phyloP scores from a whole-genome alignment of 2,888 invertebrate genomes.

The Osmoderma eremita region DNA sequence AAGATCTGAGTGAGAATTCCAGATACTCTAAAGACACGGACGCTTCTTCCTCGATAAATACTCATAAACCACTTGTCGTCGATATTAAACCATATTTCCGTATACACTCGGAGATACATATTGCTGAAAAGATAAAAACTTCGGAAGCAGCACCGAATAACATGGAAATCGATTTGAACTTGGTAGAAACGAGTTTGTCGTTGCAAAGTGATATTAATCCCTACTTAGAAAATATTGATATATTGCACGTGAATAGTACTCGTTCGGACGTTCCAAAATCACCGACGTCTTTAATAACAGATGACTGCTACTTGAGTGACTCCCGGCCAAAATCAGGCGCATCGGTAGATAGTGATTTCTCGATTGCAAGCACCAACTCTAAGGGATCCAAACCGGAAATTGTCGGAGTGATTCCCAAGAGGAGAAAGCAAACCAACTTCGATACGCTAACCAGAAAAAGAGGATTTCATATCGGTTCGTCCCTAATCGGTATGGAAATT shows the following conservation, averaged over 20 bases:
- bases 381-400: slow-evolving; percentile 53
- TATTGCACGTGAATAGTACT: neutral
- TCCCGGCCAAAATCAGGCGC: slow-evolving; percentile 21
- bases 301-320: slow-evolving; percentile 5
- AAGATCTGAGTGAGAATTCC: neutral
- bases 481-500: slow-evolving; percentile 47
- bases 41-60: neutral
- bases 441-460: slow-evolving; percentile 54
- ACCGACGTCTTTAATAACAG: neutral
- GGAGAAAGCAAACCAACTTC: slow-evolving; percentile 47
- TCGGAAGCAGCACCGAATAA: neutral
- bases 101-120: neutral
- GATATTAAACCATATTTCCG: slow-evolving; percentile 7
- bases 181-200: slow-evolving; percentile 16
- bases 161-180: neutral
- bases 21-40: neutral
- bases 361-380: slow-evolving; percentile 46
- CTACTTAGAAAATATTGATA: slow-evolving; percentile 9
- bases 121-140: neutral
- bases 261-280: neutral
- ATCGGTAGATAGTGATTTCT: slow-evolving; percentile 38
- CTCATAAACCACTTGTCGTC: neutral
- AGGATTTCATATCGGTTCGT: slow-evolving; percentile 54
- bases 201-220: slow-evolving; percentile 24
- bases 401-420: slow-evolving; percentile 55